These are phyloP conservation scores for Nothoprocta perdicaria DNA, from an alignment of 2,113 vertebrate species.

Conservation along the genomic window DNA sequence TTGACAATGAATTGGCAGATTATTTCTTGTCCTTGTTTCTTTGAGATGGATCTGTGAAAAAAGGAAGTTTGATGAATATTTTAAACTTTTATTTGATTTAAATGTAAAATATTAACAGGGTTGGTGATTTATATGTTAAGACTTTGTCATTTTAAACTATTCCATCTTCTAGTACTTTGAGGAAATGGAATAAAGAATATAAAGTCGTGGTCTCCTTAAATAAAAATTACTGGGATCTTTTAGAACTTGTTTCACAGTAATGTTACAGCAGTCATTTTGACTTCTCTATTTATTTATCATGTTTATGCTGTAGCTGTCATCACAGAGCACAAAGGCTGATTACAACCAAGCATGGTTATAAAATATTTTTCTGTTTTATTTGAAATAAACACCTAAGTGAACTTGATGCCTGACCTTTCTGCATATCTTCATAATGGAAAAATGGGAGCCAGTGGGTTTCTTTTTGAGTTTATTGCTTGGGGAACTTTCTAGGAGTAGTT, in stretches of 20 bases:
- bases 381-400: background rate
- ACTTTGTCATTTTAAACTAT: background rate
- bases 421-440: background rate
- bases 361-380: background rate
- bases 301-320: background rate
- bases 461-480: background rate
- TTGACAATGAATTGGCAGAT: background rate
- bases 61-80: background rate
- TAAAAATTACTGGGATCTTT: background rate
- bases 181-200: background rate
- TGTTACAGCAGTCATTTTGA: background rate
- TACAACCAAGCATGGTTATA: background rate
- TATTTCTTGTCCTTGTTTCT: background rate
- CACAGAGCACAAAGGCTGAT: background rate
- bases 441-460: background rate
- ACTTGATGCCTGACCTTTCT: background rate
- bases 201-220: background rate
- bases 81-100: background rate
- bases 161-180: background rate
- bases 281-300: background rate
- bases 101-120: background rate
- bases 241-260: background rate
- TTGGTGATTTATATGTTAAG: background rate
- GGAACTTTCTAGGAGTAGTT: background rate
- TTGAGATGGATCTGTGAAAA: background rate